Percentiles rank a stretch among this genome's conserved stretches.
Evolutionary conservation across 2,888 invertebrate genomes (phyloP).

Genomic region (Pandemis heparana): DNA sequence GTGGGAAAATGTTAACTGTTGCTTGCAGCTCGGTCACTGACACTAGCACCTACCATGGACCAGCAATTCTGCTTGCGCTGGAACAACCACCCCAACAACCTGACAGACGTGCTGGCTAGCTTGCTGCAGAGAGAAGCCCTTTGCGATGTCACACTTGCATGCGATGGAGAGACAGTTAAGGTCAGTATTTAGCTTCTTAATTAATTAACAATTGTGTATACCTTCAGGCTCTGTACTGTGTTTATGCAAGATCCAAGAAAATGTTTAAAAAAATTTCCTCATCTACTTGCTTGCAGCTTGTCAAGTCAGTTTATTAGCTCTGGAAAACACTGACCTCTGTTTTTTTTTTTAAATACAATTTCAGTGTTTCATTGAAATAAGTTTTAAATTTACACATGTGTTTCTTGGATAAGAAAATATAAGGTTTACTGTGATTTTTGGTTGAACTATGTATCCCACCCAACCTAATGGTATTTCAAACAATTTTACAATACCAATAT

Average conservation of each 20-base stretch:
- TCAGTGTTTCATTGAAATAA: too few relatives aligned
- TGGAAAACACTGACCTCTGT: too few relatives aligned
- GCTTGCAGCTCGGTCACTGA: slow-evolving; percentile 85
- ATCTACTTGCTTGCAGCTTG: neutral
- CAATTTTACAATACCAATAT: too few relatives aligned
- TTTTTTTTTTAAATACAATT: too few relatives aligned
- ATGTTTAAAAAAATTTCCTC: neutral
- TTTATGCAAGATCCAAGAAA: neutral
- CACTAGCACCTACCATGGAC: slow-evolving; percentile 88
- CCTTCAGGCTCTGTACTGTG: neutral
- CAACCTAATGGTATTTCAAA: too few relatives aligned
- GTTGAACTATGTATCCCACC: too few relatives aligned
- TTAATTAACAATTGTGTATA: neutral
- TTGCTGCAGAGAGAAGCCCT: slow-evolving; percentile 94
- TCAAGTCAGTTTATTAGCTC: neutral
- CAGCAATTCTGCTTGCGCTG: slow-evolving; percentile 97
- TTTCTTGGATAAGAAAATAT: too few relatives aligned
- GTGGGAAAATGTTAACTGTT: slow-evolving; percentile 56
- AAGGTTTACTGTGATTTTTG: too few relatives aligned
- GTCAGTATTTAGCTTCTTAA: slow-evolving; percentile 61
- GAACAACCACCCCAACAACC: slow-evolving; percentile 97
- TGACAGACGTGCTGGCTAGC: slow-evolving; percentile 95
- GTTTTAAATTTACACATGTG: too few relatives aligned
- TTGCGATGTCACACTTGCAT: slow-evolving; percentile 97
- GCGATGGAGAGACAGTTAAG: slow-evolving; percentile 95